A percentile compares a stretch with the other conserved stretches of the same genome.
phyloP scores from a whole-genome alignment of 1,140 invertebrate species.

The Eriosoma lanigerum region DNA sequence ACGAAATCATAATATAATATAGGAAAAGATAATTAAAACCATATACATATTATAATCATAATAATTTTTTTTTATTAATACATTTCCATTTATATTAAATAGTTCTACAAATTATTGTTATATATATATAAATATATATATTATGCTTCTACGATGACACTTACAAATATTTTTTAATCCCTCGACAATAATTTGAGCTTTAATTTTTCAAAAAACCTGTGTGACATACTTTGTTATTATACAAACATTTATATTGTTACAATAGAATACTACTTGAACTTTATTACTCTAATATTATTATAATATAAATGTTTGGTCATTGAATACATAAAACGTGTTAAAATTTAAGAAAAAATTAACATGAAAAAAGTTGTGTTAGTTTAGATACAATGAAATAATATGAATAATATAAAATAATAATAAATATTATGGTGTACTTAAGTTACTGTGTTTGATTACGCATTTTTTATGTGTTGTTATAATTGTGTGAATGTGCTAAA shows the following conservation, averaged over 20 bases:
- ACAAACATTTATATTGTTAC: neutral
- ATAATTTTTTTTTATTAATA: neutral
- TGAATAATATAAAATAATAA: conserved; percentile 9
- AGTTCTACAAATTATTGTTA: neutral
- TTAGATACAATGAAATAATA: neutral
- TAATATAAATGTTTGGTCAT: conserved; percentile 25
- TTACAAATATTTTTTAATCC: conserved; percentile 5
- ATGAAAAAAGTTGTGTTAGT: neutral
- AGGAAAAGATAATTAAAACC: too few relatives aligned
- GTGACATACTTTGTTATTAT: neutral
- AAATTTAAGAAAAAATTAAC: neutral
- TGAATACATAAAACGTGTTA: conserved; percentile 10
- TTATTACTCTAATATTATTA: neutral
- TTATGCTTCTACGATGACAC: neutral
- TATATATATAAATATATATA: neutral
- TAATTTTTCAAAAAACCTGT: neutral
- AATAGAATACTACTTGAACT: neutral
- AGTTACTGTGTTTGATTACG: conserved; percentile 19
- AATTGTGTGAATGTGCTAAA: conserved; percentile 11
- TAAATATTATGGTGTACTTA: conserved; percentile 9
- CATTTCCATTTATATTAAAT: neutral
- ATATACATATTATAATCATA: too few relatives aligned
- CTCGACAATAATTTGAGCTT: conserved; percentile 20
- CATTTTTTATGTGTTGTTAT: neutral
- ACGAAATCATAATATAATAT: too few relatives aligned